Evolutionary conservation across 2,113 vertebrate genomes (phyloP), one percentile per base, ranked within the genome.

Genomic region (Sakesphorus luctuosus): DNA sequence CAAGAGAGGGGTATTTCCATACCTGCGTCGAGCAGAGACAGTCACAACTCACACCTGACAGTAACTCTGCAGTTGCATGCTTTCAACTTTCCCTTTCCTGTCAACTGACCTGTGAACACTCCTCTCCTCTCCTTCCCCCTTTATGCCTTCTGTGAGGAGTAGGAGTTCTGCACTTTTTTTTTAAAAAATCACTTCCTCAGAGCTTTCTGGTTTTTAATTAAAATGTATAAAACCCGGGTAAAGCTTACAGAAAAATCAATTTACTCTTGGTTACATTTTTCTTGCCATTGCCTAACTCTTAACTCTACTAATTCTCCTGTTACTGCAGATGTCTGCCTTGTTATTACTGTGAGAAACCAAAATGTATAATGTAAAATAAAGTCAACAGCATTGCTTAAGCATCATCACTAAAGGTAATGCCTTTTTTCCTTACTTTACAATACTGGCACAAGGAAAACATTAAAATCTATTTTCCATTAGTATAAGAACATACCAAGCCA

Each of bases 1-100:
- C 33, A 17, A 0, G 0, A 50, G 12, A n/a, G 66, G 14, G 13
- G 16, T 12, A 20, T 38, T 49, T 44, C 44, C n/a, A 1, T 2
- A 35, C 26, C 28, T n/a, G 31, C 6, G 20, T 24, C 3, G 9
- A 63, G 33, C 24, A 67, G 56, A 38, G 18, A 44, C 1, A 28
- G 17, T 24, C 36, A 15, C 55, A 17, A 10, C 11, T 35, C 19
- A 56, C 47, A 61, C 3, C 9, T 23, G 19, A 28, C 10, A 25
- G 11, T 10, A 56, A 55, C 16, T 47, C 23, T 33, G n/a, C 63
- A 33, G 8, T 10, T 46, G 31, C 68, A 38, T 2, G 0, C 18
- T 46, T 17, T 13, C 12, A 46, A 21, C 18, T 63, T 50, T 11
- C 21, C 1, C 3, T 36, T 61, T 66, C n/a, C n/a, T 31, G 5